Base-by-base conservation (phyloP, 2,797 vertebrate species). In the Balearica regulorum region DNA sequence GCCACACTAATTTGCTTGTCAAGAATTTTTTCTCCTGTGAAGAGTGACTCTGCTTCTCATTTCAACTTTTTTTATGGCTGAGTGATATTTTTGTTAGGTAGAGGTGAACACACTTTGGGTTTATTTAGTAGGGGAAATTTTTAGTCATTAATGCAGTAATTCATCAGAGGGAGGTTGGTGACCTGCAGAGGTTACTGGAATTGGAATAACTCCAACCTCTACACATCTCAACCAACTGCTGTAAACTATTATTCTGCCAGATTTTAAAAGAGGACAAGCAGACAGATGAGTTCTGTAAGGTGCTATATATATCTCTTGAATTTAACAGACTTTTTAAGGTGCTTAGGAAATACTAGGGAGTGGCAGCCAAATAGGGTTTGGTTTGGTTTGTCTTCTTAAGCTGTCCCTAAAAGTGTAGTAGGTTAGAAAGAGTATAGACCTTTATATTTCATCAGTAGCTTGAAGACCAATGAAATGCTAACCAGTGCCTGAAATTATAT, bases 351-450 rank as follows among this genome's bases (percentile, higher is more conserved):
- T 44, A 24, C 3, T 39, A 61, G 6, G 29, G 31, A 51, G 18
- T 21, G 10, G 13, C 6, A 78, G 18, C 2, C 37, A 65, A 62
- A 37, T 18, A 53, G 1, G 2, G 3, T 8, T 44, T 5, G 1
- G 0, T 65, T 39, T 62, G 7, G 2, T 55, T 78, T 66, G 9
- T 46, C 25, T 79, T 87, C 61, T 76, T 12, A 71, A 71, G 4
- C 11, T 44, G 8, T 39, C 4, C 5, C 41, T 65, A 49, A 44
- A 81, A 57, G 12, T 64, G 2, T 43, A 37, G 4, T 21, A 39
- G 28, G 4, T 64, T 69, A 72, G 33, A 54, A 76, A 28, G 13
- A 46, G 12, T 14, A 22, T 13, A 65, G 39, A 90, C 12, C 3
- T 72, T 76, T 51, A 11, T 71, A 20, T 49, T 70, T 57, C 51